Conservation (phyloP, 2,113 vertebrate genomes). For the Crotalus helleri region DNA sequence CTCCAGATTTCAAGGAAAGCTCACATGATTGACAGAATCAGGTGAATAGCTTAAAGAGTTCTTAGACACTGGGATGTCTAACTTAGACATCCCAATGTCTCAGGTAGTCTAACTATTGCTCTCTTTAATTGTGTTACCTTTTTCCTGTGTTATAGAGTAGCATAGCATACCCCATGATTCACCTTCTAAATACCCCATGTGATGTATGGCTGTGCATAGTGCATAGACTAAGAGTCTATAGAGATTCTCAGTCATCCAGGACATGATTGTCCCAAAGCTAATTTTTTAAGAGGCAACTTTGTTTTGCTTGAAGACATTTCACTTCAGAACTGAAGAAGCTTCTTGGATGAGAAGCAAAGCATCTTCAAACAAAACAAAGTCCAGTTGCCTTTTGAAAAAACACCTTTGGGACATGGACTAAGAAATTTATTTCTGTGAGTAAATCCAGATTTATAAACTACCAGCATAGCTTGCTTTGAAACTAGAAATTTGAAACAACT, state of each 20-base stretch:
- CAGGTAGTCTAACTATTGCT: not conserved
- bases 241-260: not conserved
- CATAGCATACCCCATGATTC: not conserved
- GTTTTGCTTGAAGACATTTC: too few relatives aligned
- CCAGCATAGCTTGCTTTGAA: not conserved
- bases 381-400: not conserved
- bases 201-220: not conserved
- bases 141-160: not conserved
- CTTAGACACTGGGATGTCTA: not conserved
- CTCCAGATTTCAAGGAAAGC: not conserved
- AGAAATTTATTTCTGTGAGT: not conserved
- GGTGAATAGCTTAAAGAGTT: not conserved
- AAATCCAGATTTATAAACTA: not conserved
- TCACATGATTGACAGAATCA: not conserved
- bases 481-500: not conserved
- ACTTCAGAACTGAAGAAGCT: not conserved
- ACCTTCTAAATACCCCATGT: not conserved
- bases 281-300: too few relatives aligned
- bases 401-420: not conserved
- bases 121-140: not conserved
- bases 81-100: not conserved
- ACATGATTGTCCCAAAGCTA: too few relatives aligned
- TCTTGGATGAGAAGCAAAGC: not conserved
- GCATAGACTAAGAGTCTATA: not conserved
- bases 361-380: not conserved